A percentile compares a stretch with the other conserved stretches of the same genome.
phyloP scores from a whole-genome alignment of 2,113 vertebrate species.

The Taurulus bubalis region DNA sequence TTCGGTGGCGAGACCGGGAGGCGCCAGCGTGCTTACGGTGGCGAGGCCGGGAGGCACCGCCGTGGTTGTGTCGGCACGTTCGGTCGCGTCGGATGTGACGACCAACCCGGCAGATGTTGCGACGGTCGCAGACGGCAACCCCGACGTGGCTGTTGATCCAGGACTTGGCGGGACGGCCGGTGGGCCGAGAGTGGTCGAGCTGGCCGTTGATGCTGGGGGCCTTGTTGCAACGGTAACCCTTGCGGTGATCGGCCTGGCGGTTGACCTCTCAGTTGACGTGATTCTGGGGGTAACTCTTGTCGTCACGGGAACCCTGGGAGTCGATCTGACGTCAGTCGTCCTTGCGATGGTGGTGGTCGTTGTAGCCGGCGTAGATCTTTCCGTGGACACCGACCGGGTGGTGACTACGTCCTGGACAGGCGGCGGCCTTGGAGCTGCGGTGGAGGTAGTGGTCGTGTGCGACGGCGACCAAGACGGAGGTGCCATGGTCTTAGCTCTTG shows the following conservation, averaged over 20 bases:
- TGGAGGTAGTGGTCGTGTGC: conserved; percentile 46
- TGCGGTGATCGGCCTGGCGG: conserved; percentile 58
- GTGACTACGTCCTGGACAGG: conserved; percentile 62
- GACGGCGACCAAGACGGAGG: conserved; percentile 30
- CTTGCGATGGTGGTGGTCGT: conserved; percentile 27
- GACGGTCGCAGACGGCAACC: conserved; percentile 21
- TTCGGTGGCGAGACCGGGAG: no score
- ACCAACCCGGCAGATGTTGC: conserved; percentile 19
- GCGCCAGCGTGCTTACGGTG: no score
- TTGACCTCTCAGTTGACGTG: conserved; percentile 44
- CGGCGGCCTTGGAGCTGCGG: conserved; percentile 38
- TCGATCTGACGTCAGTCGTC: conserved; percentile 53
- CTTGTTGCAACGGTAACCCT: conserved; percentile 68
- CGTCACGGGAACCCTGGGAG: conserved; percentile 59
- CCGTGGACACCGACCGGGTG: conserved; percentile 62
- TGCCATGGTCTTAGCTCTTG: conserved; percentile 30
- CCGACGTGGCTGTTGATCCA: conserved; percentile 26
- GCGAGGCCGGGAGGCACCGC: neutral
- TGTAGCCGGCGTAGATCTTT: conserved; percentile 29
- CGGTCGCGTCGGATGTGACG: conserved; percentile 37
- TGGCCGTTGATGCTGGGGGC: conserved; percentile 47
- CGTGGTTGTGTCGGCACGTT: conserved; percentile 13
- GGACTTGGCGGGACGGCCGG: conserved; percentile 15
- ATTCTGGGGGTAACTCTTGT: conserved; percentile 58
- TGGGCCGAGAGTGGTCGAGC: conserved; percentile 37